A percentile compares a stretch with the other conserved stretches of the same genome.
Evolutionary conservation across 2,113 vertebrate species (phyloP).

Genomic region (Numenius arquata): DNA sequence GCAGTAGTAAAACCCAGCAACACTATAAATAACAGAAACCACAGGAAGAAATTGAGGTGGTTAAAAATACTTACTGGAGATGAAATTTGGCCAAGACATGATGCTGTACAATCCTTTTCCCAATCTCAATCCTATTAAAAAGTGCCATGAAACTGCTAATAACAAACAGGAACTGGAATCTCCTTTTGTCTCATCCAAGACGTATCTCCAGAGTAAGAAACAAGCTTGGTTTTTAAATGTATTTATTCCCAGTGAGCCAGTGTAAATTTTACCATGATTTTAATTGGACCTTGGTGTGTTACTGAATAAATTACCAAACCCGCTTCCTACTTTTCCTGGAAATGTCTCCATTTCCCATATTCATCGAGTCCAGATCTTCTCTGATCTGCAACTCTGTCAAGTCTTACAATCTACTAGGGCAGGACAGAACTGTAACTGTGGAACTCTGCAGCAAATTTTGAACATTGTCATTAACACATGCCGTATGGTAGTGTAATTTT

Average conservation of each 20-base stretch:
- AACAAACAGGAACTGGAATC: not conserved
- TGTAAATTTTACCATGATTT: not conserved
- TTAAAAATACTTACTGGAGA: not conserved
- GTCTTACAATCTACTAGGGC: not conserved
- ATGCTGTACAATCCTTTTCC: not conserved
- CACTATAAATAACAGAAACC: not conserved
- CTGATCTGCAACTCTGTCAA: not conserved
- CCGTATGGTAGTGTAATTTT: not conserved
- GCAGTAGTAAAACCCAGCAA: not conserved
- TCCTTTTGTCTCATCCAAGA: not conserved
- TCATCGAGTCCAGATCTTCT: not conserved
- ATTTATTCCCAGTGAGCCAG: not conserved
- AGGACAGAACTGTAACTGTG: not conserved
- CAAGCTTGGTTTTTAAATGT: not conserved
- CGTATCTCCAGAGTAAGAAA: not conserved
- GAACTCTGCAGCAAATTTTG: not conserved
- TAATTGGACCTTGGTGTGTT: not conserved
- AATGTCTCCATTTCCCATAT: not conserved
- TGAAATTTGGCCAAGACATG: not conserved
- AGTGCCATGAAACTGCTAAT: not conserved
- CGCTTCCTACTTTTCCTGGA: slow-evolving; percentile 23
- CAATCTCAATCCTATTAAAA: not conserved
- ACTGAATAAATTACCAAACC: not conserved
- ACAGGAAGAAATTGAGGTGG: not conserved
- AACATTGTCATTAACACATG: not conserved